phyloP scores from a whole-genome alignment of 2,113 vertebrate species.

The Camarhynchus parvulus region DNA sequence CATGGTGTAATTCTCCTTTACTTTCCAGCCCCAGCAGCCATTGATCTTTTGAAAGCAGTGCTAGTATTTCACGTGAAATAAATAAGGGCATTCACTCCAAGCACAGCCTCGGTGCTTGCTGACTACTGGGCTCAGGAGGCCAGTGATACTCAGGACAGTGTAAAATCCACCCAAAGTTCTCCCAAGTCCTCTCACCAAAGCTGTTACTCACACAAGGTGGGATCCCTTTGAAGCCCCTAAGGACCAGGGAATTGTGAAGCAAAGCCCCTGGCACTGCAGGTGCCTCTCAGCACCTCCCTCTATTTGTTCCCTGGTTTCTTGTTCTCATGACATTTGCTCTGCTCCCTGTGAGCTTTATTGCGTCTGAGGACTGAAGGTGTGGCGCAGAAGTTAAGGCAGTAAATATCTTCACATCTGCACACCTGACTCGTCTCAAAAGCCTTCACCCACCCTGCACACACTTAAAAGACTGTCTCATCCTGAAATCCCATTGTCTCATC shows the following conservation, averaged over 20 bases:
- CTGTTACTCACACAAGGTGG: neutral
- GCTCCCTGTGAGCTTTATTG: neutral
- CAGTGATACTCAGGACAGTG: neutral
- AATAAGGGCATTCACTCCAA: neutral
- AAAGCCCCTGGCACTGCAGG: neutral
- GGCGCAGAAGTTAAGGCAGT: neutral
- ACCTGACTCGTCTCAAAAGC: neutral
- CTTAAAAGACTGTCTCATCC: neutral
- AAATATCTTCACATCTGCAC: neutral
- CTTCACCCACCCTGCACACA: neutral
- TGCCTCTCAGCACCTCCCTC: neutral
- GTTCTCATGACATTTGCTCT: neutral
- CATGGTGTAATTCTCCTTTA: neutral
- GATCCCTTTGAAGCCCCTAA: neutral
- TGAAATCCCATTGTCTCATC: neutral
- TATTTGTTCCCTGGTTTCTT: neutral
- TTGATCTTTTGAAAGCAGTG: neutral
- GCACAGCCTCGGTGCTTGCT: neutral
- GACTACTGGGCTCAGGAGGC: neutral
- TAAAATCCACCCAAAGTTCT: neutral
- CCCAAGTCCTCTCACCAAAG: neutral
- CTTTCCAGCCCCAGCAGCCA: neutral
- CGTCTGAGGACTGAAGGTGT: neutral
- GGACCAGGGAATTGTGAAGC: neutral
- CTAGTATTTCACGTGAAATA: neutral